Base-by-base conservation (phyloP, 2,888 invertebrate genomes). In the Ennomos fuscantarius region DNA sequence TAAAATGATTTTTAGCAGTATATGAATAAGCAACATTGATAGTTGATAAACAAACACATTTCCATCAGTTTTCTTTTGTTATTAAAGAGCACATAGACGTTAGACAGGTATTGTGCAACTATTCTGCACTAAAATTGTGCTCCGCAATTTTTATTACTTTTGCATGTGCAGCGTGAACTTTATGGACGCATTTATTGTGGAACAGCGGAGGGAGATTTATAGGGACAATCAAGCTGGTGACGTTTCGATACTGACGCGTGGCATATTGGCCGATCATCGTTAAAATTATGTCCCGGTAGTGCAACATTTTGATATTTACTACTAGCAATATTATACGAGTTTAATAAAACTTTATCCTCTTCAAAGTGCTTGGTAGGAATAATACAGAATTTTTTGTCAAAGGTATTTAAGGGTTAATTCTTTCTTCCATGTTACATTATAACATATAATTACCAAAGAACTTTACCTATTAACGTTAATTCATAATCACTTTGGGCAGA, bases 171-270 rank as follows among this genome's bases (percentile, higher is more conserved):
- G 79, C 78, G 76, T 81, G 78, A 81, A 81, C 79, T 87, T 87
- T 87, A 87, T 87, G 76, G 82, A 74, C 53, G 80, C 81, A 84
- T 84, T 86, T 82, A 85, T 84, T 81, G 78, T 82, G 82, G 74
- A 79, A 82, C 79, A 64, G 65, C 63, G 60, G 61, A 57, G 50
- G 24, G 51, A 56, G 66, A 68, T 69, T 68, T 68, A 68, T 62
- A 41, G 60, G 44, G 51, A 60, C 63, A 65, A 64, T 61, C 65
- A 63, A 43, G 60, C 48, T 53, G 62, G 65, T 67, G 69, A 70
- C 62, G 60, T 60, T 62, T 47, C 40, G 65, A 60, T 60, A 62
- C 60, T 56, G 60, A 48, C 55, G 58, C 45, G 5, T 47, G 50
- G 60, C 59, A 60, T 60, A 61, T 62, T 66, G 62, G 55, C 51